Conservation (phyloP, 2,888 invertebrate genomes). For the Marronus borbonicus region DNA sequence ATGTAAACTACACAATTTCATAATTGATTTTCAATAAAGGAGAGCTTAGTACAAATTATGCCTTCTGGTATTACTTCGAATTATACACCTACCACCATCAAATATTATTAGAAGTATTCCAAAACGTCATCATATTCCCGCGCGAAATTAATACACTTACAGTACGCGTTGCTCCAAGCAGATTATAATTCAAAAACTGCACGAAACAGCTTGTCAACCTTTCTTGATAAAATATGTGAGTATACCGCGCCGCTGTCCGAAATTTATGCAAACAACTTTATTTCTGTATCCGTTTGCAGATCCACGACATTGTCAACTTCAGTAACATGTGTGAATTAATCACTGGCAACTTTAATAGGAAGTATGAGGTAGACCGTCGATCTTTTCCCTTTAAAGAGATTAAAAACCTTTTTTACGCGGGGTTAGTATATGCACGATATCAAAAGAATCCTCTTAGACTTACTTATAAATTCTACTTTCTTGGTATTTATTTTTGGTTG, state of each 20-base stretch:
- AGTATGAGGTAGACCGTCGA: not conserved
- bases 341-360: constrained; percentile 1
- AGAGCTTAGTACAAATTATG: too few species aligned
- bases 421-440: not conserved
- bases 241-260: not conserved
- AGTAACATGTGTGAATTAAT: constrained; percentile 40
- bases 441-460: too few species aligned
- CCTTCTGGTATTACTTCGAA: too few species aligned
- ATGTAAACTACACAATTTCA: too few species aligned
- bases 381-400: not conserved
- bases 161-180: not conserved
- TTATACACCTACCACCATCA: too few species aligned
- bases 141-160: too few species aligned
- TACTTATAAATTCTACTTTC: too few species aligned
- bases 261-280: constrained; percentile 37
- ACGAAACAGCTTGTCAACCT: not conserved
- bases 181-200: constrained; percentile 3
- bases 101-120: too few species aligned
- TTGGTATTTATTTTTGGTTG: too few species aligned
- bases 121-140: too few species aligned
- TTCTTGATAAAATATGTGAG: constrained; percentile 39
- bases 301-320: constrained; percentile 20
- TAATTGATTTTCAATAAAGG: too few species aligned
- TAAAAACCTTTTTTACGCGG: not conserved
- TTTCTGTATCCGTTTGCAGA: constrained; percentile 4